Conservation (phyloP, 2,888 invertebrate species). For the Nematopogon swammerdamellus region DNA sequence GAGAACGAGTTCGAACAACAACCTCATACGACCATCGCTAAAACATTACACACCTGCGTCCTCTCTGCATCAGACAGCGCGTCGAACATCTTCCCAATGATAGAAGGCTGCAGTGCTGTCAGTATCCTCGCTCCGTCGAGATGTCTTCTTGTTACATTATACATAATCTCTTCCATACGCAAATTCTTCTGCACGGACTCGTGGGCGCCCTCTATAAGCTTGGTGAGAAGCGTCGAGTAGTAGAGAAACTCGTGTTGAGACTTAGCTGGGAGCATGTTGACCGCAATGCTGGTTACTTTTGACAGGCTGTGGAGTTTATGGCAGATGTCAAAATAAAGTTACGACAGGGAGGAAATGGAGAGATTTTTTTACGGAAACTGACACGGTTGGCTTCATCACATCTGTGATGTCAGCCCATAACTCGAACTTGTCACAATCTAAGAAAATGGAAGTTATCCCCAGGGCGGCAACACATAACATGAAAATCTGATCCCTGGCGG, state of each 20-base stretch:
- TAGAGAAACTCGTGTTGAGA: slow-evolving; percentile 32
- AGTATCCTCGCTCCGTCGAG: slow-evolving; percentile 30
- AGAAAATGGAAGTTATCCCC: too few relatives aligned
- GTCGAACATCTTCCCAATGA: slow-evolving; percentile 34
- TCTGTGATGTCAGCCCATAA: too few relatives aligned
- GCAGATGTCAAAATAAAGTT: neutral
- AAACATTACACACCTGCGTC: slow-evolving; percentile 35
- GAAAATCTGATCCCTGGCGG: too few relatives aligned
- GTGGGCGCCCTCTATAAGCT: slow-evolving; percentile 34
- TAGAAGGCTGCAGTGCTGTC: slow-evolving; percentile 21
- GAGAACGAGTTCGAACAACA: too few relatives aligned
- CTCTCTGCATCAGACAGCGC: slow-evolving; percentile 41
- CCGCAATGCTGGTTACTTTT: slow-evolving; percentile 26
- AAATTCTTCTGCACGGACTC: slow-evolving; percentile 33
- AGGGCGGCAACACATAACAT: too few relatives aligned
- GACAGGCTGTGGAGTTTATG: slow-evolving; percentile 27
- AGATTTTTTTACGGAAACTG: too few relatives aligned
- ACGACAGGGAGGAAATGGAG: neutral
- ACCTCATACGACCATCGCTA: too few relatives aligned
- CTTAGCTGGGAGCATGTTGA: slow-evolving; percentile 28
- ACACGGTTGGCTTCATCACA: too few relatives aligned
- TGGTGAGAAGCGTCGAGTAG: slow-evolving; percentile 37
- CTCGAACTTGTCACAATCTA: too few relatives aligned
- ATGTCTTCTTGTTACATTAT: slow-evolving; percentile 34
- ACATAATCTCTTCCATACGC: slow-evolving; percentile 37